A percentile compares a stretch with the other conserved stretches of the same genome.
Evolutionary conservation across 2,888 invertebrate species (phyloP).

Genomic region (Stenichneumon culpator): DNA sequence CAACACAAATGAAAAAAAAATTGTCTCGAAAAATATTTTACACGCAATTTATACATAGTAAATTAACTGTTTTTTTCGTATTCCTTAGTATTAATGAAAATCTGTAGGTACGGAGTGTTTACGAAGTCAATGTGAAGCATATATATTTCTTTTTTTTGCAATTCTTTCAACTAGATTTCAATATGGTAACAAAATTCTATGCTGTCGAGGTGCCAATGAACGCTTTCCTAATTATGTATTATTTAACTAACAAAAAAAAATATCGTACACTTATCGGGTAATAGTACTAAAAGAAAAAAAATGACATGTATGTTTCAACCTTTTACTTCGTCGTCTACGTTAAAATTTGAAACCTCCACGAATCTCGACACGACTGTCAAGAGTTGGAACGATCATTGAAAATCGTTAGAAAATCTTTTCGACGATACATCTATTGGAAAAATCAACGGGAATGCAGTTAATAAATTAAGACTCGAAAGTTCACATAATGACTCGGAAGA

Average conservation of each 20-base stretch:
- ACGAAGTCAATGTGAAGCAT: conserved; percentile 15
- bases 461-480: conserved; percentile 37
- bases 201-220: background rate
- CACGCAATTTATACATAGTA: conserved; percentile 52
- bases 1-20: conserved; percentile 48
- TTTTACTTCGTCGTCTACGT: background rate
- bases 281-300: conserved; percentile 27
- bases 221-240: conserved; percentile 17
- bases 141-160: conserved; percentile 26
- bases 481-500: background rate
- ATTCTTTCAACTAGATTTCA: conserved; percentile 21
- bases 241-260: conserved; percentile 20
- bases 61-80: conserved; percentile 30
- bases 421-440: conserved; percentile 17
- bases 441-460: conserved; percentile 43
- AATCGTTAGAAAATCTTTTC: conserved; percentile 14
- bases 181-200: background rate
- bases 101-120: conserved; percentile 47
- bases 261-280: conserved; percentile 4
- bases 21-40: conserved; percentile 66
- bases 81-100: conserved; percentile 23
- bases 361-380: too few relatives aligned
- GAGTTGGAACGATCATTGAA: background rate
- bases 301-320: background rate
- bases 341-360: background rate